Conservation (phyloP, 2,888 invertebrate genomes). For the Leptinotarsa haldemani region DNA sequence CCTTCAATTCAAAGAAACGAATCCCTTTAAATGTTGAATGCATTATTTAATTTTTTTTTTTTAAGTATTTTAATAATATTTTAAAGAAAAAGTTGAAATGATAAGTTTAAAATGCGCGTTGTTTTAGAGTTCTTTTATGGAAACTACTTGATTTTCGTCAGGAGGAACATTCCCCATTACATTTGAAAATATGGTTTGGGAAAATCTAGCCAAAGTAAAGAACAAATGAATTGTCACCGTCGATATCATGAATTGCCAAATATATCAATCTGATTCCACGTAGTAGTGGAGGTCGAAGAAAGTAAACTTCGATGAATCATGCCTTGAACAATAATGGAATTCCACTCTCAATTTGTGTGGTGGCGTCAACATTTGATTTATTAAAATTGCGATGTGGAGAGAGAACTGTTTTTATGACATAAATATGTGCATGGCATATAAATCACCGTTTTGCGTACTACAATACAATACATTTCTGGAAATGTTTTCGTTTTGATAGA, state of each 20-base stretch:
- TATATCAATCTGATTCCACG: background rate
- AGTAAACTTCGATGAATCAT: conserved; percentile 7
- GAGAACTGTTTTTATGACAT: conserved; percentile 27
- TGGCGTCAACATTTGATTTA: conserved; percentile 30
- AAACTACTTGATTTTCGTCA: no score
- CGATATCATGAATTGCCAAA: background rate
- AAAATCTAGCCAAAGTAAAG: no score
- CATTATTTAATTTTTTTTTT: no score
- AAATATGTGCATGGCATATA: conserved; percentile 31
- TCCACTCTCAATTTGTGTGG: conserved; percentile 2
- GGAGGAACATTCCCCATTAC: no score
- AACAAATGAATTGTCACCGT: no score
- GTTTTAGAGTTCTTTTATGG: no score
- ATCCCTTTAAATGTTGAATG: no score
- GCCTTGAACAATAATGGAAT: conserved; percentile 10
- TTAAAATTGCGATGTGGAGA: conserved; percentile 24
- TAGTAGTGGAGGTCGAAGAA: conserved; percentile 12
- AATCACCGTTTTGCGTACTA: conserved; percentile 20
- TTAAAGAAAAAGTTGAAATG: no score
- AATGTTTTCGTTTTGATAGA: conserved; percentile 4
- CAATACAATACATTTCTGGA: conserved; percentile 3
- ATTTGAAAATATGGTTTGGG: no score
- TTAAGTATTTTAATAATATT: no score
- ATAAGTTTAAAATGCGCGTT: no score
- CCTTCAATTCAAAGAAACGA: no score